These are phyloP conservation scores for Tapirus terrestris DNA, from an alignment of 2,113 vertebrate genomes.

Conservation along the genomic window DNA sequence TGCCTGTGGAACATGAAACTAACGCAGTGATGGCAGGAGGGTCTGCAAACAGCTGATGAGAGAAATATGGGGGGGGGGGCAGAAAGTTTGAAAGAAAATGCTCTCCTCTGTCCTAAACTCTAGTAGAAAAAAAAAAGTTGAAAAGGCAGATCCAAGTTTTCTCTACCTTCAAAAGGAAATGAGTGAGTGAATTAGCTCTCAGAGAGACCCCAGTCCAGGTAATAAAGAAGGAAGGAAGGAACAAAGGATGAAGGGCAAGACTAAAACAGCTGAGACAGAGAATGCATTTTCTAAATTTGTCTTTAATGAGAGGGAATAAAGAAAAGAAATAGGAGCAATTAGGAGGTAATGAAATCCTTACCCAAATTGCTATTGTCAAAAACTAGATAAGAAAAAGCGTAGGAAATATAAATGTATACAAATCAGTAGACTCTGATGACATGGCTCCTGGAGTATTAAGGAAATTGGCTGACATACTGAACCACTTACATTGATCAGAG, in stretches of 20 bases:
- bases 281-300: conserved; percentile 17
- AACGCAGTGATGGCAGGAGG: rapidly evolving
- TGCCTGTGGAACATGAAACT: neutral
- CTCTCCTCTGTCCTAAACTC: neutral
- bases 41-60: neutral
- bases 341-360: conserved; percentile 51
- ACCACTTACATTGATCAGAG: neutral
- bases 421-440: neutral
- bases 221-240: neutral
- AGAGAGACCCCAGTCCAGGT: neutral
- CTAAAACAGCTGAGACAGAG: neutral
- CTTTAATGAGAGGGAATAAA: neutral
- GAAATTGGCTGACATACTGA: conserved; percentile 8
- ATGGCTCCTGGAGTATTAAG: neutral
- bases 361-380: conserved; percentile 54
- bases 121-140: neutral
- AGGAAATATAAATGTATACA: neutral
- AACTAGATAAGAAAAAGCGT: neutral
- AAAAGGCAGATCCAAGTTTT: neutral
- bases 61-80: neutral
- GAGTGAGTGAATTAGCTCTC: too few species aligned
- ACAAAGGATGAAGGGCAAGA: neutral
- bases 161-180: neutral
- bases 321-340: conserved; percentile 7
- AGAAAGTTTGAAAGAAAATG: neutral